These are phyloP conservation scores for Pomacea maculata DNA, from an alignment of 1,140 invertebrate genomes.

Conservation along the genomic window DNA sequence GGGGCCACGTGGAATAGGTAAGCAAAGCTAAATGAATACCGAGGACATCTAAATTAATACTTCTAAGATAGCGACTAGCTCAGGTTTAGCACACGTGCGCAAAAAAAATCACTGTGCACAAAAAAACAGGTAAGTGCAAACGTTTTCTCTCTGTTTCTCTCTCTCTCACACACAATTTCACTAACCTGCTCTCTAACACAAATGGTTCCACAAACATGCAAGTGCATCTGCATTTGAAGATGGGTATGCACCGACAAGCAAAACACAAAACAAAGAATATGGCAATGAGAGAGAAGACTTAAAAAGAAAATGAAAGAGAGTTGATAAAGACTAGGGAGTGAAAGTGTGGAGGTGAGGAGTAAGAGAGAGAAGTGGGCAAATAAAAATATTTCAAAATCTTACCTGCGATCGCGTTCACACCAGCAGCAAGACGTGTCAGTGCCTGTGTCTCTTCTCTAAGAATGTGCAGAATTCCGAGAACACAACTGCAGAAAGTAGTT, in stretches of 20 bases:
- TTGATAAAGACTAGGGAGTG: not conserved
- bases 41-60: too few species aligned
- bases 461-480: not conserved
- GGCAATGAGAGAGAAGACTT: not conserved
- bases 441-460: not conserved
- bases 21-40: too few species aligned
- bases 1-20: too few species aligned
- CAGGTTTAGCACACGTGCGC: too few species aligned
- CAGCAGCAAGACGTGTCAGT: not conserved
- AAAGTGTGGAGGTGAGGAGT: not conserved
- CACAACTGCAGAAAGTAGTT: too few species aligned
- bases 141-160: not conserved
- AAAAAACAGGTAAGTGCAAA: not conserved
- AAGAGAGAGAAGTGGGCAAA: not conserved
- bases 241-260: not conserved
- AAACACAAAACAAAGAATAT: not conserved
- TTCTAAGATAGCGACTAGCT: too few species aligned
- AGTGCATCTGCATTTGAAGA: too few species aligned
- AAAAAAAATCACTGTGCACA: too few species aligned
- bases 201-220: too few species aligned
- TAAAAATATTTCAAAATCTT: not conserved
- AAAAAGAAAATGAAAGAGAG: not conserved
- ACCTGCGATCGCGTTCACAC: not conserved
- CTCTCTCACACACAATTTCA: too few species aligned
- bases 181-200: too few species aligned